Base-by-base conservation (phyloP, 2,888 invertebrate genomes). In the Pharmacophagus antenor region DNA sequence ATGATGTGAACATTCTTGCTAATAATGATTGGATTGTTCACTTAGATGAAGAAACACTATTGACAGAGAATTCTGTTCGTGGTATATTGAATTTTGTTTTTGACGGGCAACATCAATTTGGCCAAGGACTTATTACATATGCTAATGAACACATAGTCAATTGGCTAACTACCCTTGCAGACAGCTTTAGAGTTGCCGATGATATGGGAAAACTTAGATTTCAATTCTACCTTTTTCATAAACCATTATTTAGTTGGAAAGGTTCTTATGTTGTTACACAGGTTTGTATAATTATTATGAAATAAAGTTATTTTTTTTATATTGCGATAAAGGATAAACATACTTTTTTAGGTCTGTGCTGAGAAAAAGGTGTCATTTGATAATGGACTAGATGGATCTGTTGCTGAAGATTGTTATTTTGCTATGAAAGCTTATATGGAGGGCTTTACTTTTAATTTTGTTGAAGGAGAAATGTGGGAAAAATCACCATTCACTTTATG, bases 401-500 rank as follows among this genome's bases (percentile, higher is more conserved):
- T 99, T n/a, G 98, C 99, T 20, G 99, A 99, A 85, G 99, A 99
- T 82, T 98, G 98, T 78, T 99, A 94, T 83, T 99, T 99, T 85
- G 97, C 98, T 20, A 98, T 99, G 98, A 95, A 96, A 66, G 98
- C 98, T 2, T 97, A 95, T 82, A 93, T 94, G 64, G 94, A 96
- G 81, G 98, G 98, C 23, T 98, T 96, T 80, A 93, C 95, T 20
- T 99, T 99, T 84, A 96, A 97, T 80, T 99, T 98, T 85, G 94
- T 99, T 67, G 98, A 99, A 82, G 98, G 99, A 52, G 99, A 99
- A 89, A 98, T 99, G 98, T 98, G 98, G 95, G 99, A 99, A 81
- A 98, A 99, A 80, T 97, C 97, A 6, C 98, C 99, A 2, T 99
- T 99, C 82, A 97, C 97, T 1, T 86, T 99, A 31, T 95, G 95